Evolutionary conservation across 2,797 vertebrate genomes (phyloP).

Genomic region (Falco rusticolus): DNA sequence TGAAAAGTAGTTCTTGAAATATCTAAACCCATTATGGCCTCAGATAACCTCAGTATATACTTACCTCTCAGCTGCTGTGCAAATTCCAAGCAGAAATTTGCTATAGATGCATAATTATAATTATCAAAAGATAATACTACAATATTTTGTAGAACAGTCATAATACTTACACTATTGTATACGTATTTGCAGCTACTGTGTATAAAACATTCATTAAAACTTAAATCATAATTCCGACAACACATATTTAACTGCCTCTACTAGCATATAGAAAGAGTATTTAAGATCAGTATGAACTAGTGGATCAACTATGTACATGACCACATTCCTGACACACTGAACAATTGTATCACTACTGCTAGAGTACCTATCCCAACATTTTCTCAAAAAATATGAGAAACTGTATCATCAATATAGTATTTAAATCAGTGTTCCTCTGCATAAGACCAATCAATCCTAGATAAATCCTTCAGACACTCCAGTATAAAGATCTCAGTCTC

Average conservation of each 20-base stretch:
- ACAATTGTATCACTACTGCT: not conserved
- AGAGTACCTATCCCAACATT: not conserved
- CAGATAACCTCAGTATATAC: not conserved
- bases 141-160: not conserved
- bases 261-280: not conserved
- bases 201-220: not conserved
- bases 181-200: not conserved
- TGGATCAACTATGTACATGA: not conserved
- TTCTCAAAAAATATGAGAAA: not conserved
- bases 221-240: not conserved
- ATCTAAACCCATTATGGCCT: not conserved
- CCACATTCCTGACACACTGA: not conserved
- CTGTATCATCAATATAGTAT: not conserved
- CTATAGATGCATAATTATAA: not conserved
- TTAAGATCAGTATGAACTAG: not conserved
- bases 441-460: not conserved
- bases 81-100: not conserved
- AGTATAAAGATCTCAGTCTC: not conserved
- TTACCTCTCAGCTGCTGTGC: not conserved
- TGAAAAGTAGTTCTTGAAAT: constrained; percentile 16
- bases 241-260: not conserved
- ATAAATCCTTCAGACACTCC: not conserved
- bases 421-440: not conserved
- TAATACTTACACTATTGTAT: not conserved
- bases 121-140: not conserved